Evolutionary conservation across 2,797 vertebrate genomes (phyloP).

Genomic region (Leptodactylus fallax): DNA sequence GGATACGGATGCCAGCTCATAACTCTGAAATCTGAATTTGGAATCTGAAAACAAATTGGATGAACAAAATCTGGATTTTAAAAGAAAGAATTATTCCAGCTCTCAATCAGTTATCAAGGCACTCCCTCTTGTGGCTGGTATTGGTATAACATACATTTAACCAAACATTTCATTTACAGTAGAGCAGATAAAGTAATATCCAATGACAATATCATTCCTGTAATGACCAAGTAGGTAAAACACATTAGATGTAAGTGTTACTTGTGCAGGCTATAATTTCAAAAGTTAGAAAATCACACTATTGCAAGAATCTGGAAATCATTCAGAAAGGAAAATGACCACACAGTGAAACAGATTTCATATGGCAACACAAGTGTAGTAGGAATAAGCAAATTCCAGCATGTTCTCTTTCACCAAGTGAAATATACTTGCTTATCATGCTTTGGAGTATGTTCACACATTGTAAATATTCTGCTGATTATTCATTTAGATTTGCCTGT

Average conservation of each 20-base stretch:
- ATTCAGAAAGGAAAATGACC: neutral
- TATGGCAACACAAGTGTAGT: neutral
- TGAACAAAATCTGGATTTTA: neutral
- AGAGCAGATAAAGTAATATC: neutral
- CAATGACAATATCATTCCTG: neutral
- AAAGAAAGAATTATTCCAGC: neutral
- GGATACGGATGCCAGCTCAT: neutral
- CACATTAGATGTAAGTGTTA: neutral
- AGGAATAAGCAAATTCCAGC: neutral
- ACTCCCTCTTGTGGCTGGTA: constrained; percentile 96
- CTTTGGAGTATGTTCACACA: neutral
- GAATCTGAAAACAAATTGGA: constrained; percentile 7
- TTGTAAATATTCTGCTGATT: too few species aligned
- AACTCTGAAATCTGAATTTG: neutral
- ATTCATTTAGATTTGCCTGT: too few species aligned
- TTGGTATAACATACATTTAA: constrained; percentile 8
- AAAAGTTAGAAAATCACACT: neutral
- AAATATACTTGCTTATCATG: neutral
- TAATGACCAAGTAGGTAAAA: neutral
- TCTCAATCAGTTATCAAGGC: constrained; percentile 89
- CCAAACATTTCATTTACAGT: constrained; percentile 11
- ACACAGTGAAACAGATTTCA: neutral
- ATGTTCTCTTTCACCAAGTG: neutral
- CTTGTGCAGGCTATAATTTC: neutral
- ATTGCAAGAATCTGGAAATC: neutral